Conservation (phyloP, 2,888 invertebrate genomes). For the Dichetophora obliterata region DNA sequence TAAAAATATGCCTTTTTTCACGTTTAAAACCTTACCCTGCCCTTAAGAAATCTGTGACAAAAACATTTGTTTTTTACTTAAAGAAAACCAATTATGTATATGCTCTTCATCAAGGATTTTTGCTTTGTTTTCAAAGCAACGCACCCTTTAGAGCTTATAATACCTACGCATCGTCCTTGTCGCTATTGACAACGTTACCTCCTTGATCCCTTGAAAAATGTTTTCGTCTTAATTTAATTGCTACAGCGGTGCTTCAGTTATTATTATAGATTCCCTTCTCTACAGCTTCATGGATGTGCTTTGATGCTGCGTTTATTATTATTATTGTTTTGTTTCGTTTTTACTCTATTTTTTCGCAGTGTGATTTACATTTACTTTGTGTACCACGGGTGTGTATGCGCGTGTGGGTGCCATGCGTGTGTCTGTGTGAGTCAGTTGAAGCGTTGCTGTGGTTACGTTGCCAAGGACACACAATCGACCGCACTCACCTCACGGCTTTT, state of each 20-base stretch:
- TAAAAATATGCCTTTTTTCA: no score
- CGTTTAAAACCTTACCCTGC: no score
- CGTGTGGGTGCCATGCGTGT: neutral
- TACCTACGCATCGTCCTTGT: no score
- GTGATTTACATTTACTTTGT: constrained; percentile 8
- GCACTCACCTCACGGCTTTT: constrained; percentile 7
- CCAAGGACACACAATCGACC: constrained; percentile 16
- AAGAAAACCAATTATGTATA: no score
- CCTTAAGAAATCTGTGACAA: no score
- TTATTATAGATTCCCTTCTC: neutral
- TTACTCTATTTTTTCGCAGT: neutral
- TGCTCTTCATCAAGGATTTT: no score
- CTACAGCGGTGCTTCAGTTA: constrained; percentile 16
- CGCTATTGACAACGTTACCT: no score
- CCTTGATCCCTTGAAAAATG: neutral
- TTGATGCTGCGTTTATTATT: constrained; percentile 12
- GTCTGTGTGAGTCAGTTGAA: neutral
- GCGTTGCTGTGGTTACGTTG: constrained; percentile 17
- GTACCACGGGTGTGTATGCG: constrained; percentile 9
- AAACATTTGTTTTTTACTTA: no score
- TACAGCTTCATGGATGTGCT: neutral
- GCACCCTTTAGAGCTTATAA: no score
- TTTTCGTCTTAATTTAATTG: constrained; percentile 19
- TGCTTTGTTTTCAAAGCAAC: no score
- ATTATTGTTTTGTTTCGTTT: constrained; percentile 1